Base-by-base conservation (phyloP, 2,113 vertebrate genomes). In the Salvelinus fontinalis region DNA sequence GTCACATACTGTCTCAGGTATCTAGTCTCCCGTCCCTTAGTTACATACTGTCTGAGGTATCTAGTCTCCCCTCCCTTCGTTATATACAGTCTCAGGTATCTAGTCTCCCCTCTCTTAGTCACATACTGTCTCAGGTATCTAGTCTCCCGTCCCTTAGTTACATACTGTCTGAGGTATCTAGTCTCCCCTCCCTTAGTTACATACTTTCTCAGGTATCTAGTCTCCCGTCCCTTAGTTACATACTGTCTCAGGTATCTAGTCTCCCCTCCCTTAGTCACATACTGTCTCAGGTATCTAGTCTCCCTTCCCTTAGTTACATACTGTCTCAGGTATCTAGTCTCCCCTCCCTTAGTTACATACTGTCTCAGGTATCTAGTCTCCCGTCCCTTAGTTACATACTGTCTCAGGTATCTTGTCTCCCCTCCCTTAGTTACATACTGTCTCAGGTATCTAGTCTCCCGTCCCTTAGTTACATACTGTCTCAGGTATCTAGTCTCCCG, bases 351-450 rank as follows among this genome's bases (percentile, higher is more conserved):
- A 22, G 34, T 39, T 11, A 27, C 26, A 27, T 27, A 27, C 26
- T 27, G 26, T 27, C 26, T 70, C 65, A 85, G 68, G 60, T 65
- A 70, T 5, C 26, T 4, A 59, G 73, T 66, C 66, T 69, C 31
- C 39, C 8, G 12, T 9, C 39, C 4, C 18, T 39, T 34, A 7
- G 13, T 20, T 6, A 13, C 12, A 39, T 20, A 67, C 29, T 29
- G 27, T 66, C 14, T 16, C 66, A 34, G 27, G 20, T 18, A 22
- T 9, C 60, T 62, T 24, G 60, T 24, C 5, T 22, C 60, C 4
- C 7, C 60, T 24, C 6, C n/a, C 6, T 8, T 22, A 22, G 34
- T 39, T 11, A 27, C 0, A 27, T 27, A 27, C 26, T 27, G 26
- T 27, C 26, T 70, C 65, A 85, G 68, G 60, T 65, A 70, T 6